These are phyloP conservation scores for Arizona elegans DNA, from an alignment of 2,113 vertebrate species.

Conservation along the genomic window DNA sequence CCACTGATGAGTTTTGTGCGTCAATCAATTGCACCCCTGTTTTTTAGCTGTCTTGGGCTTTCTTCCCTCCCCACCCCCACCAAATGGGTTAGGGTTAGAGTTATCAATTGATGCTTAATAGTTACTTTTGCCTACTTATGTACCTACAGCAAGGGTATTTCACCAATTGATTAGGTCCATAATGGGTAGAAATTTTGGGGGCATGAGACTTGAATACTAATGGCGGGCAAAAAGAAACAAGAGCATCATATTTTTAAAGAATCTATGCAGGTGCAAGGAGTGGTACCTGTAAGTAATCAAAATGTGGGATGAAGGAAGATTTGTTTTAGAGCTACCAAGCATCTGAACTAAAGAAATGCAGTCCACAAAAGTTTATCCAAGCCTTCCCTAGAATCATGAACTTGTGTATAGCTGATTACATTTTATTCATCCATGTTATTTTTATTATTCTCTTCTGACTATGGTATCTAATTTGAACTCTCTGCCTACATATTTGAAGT, in stretches of 20 bases:
- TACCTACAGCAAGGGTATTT: neutral
- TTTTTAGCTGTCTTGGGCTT: neutral
- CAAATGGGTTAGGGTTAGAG: neutral
- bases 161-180: neutral
- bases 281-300: neutral
- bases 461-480: neutral
- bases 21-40: neutral
- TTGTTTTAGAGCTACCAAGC: neutral
- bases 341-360: neutral
- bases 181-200: neutral
- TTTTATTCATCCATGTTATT: neutral
- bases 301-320: neutral
- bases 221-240: neutral
- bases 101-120: neutral
- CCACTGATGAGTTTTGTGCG: neutral
- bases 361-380: neutral
- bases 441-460: neutral
- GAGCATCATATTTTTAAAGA: neutral
- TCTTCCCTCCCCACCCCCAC: accelerated
- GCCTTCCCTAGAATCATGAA: neutral
- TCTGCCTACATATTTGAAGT: neutral
- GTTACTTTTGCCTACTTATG: neutral
- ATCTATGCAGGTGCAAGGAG: neutral
- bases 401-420: neutral
- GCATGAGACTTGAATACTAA: neutral